Evolutionary conservation across 2,888 invertebrate species (phyloP), one percentile per base, ranked within the genome.

Genomic region (Mythimna impura): DNA sequence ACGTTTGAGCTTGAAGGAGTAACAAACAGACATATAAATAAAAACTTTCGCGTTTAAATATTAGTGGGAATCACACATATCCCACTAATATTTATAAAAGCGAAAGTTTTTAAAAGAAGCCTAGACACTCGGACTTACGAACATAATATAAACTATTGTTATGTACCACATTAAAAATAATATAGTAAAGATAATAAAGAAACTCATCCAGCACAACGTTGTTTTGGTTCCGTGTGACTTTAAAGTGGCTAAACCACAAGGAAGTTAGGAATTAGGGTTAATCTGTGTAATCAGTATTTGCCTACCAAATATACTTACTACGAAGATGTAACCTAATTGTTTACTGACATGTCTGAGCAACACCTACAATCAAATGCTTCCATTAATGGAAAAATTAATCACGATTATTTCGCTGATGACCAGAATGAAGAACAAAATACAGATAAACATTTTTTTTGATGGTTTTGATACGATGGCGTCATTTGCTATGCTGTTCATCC

Each of bases 211-310:
- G 36, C 25, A 25, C 7, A 50, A 17, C 9, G 34, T 52, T 36
- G 17, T 30, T 40, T 73, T 14, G 34, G 22, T 4, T 36, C 22
- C 22, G 8, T 54, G 34, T 34, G 22, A 2, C 3, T 66, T 12
- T 17, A 50, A 34, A 30, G 52, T 22, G 30, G n/a, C 25, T 22
- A 67, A 76, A 36, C 66, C 25, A 66, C 36, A 30, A 22, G 54
- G n/a, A 47, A 50, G 36, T 40, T 14, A 20, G 36, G 55, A 22
- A 75, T 57, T 75, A 57, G 20, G n/a, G 60, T 25, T 22, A 76
- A 54, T 54, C 47, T 68, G 60, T 61, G 58, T 20, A 76, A 76
- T 67, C 54, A 55, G 17, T 54, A 60, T 47, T 60, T 76, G 66
- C 25, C n/a, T 60, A 25, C 36, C 60, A 76, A 76, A 61, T 61